Evolutionary conservation across 2,113 vertebrate genomes (phyloP), one percentile per base, ranked within the genome.

Genomic region (Mellivora capensis): DNA sequence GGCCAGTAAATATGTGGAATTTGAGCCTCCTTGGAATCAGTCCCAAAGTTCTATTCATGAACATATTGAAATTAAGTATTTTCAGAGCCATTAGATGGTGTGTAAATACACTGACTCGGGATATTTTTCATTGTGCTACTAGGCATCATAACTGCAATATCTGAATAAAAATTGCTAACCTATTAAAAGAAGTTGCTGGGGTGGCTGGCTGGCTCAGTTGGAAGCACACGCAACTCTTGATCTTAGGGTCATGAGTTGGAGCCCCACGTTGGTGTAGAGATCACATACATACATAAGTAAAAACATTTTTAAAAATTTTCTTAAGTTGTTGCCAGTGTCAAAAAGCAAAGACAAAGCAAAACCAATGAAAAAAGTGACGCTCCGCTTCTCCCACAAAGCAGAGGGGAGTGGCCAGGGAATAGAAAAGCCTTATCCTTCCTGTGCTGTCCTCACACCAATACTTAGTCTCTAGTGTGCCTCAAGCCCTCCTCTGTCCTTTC

Each of bases 81-180:
- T 91, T 82, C 93, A 69, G 54, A 96, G 52, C 4, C 47, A 62
- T 77, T 61, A 62, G 37, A 25, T 80, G 17, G 25, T 64, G 29
- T 61, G 9, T 44, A 71, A 61, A 72, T 64, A 85, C 25, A 54
- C 42, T 76, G 74, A 81, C 29, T 37, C 34, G 7, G 23, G 87
- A 87, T 93, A 91, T 83, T 91, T 91, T 90, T 93, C 6, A 90
- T 59, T 79, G 52, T 39, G 23, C 57, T 89, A 44, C 29, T 82
- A 77, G 1, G 23, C 25, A 37, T 59, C 23, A 29, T 92, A 93
- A 82, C 8, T 64, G 4, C 15, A 94, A 29, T 85, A 84, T n/a
- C n/a, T 90, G 34, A 93, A 93, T 87, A 79, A 84, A 94, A 96
- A 94, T 90, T 61, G 74, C 21, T 84, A 54, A 31, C 20, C 42